Base-by-base conservation (phyloP, 2,797 vertebrate genomes). In the Liparis tanakae region DNA sequence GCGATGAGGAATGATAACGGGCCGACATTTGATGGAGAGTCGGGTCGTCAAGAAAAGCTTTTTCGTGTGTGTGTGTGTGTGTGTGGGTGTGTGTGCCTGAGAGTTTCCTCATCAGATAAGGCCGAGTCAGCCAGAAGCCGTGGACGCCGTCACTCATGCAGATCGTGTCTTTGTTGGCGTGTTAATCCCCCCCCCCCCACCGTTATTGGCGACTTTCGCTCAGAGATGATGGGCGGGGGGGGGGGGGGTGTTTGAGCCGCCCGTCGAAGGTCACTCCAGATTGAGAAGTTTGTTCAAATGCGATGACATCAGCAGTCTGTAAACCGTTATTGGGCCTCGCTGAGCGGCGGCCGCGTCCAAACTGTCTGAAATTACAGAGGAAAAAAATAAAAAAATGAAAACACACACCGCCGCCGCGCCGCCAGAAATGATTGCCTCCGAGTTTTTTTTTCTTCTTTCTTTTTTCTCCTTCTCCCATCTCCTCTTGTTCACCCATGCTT, bases 221-320 rank as follows among this genome's bases (percentile, higher is more conserved):
- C 76, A 54, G 74, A 73, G 78, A 78, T 18, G 71, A 72, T 44
- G 60, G 50, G 57, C 60, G 5, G n/a, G 2, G 50, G 41, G 63
- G 41, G 58, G 57, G 54, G 64, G 41, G 64, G 95, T 93, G 95
- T 95, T 92, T 95, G 93, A 94, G 94, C 94, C 89, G 50, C 94
- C 94, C 46, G 94, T 30, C 94, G 94, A 96, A 98, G 96, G 96
- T 98, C 96, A 96, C 90, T 95, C 93, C 95, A 95, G 96, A 96
- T 96, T 95, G 96, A 96, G 96, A 97, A 97, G 95, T 97, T 97
- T 97, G 95, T 97, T 96, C 96, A 96, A 96, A 97, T 95, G 95
- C 95, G 96, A 96, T 97, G 96, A 97, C 97, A 97, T 96, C 93
- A 96, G 96, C 96, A 95, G 95, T 95, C 94, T 95, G 95, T 95